A percentile compares a stretch with the other conserved stretches of the same genome.
Evolutionary conservation across 1,140 invertebrate genomes (phyloP).

Genomic region (Geopemphigus sp.): DNA sequence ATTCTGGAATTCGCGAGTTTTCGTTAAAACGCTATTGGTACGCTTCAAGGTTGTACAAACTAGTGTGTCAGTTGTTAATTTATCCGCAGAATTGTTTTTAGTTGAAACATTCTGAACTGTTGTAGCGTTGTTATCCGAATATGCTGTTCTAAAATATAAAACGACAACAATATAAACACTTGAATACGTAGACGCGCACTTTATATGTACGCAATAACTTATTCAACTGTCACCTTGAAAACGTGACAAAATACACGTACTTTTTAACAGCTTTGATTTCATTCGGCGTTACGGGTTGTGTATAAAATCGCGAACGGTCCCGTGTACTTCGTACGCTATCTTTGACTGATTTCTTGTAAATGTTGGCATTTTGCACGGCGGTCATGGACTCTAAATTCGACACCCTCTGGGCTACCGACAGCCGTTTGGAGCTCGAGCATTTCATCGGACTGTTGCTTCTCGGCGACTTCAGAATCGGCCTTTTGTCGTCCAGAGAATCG

Average conservation of each 20-base stretch:
- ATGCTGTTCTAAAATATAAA: constrained; percentile 21
- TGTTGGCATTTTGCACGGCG: not conserved
- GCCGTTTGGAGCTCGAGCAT: not conserved
- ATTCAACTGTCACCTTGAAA: constrained; percentile 27
- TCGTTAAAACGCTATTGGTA: constrained; percentile 52
- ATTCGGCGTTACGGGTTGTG: constrained; percentile 67
- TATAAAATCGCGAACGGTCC: constrained; percentile 57
- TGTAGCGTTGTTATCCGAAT: not conserved
- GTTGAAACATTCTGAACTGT: not conserved
- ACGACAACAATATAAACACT: not conserved
- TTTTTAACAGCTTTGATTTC: constrained; percentile 61
- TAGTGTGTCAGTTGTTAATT: constrained; percentile 52
- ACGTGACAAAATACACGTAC: constrained; percentile 54
- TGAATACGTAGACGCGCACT: not conserved
- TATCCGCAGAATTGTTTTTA: not conserved
- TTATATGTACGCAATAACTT: not conserved
- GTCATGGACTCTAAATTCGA: constrained; percentile 51
- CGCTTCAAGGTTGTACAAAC: constrained; percentile 51
- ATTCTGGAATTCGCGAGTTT: constrained; percentile 18
- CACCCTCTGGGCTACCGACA: constrained; percentile 52
- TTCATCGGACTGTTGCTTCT: not conserved
- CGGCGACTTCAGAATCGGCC: constrained; percentile 7
- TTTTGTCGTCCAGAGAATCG: not conserved
- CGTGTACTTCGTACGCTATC: not conserved
- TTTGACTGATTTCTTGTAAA: constrained; percentile 20